A percentile compares a stretch with the other conserved stretches of the same genome.
These are phyloP conservation scores for Himalopsyche tibetana DNA, from an alignment of 2,888 invertebrate species.

Conservation along the genomic window DNA sequence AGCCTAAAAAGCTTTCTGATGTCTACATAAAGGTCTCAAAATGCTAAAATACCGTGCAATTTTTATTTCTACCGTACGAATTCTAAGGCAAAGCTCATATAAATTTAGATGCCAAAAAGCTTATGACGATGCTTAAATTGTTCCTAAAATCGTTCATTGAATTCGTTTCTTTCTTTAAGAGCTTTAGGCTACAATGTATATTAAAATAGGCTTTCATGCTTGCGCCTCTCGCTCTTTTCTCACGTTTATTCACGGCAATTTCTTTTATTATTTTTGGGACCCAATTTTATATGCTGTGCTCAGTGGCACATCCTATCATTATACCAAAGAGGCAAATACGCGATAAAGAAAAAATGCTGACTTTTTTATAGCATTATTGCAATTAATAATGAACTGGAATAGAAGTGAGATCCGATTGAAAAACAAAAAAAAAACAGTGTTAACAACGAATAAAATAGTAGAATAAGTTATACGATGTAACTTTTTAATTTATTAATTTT, in stretches of 20 bases:
- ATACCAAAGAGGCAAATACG: background rate
- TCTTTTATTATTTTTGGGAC: conserved; percentile 55
- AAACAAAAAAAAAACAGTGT: too few relatives aligned
- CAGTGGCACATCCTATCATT: background rate
- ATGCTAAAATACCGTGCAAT: conserved; percentile 17
- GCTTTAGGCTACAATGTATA: conserved; percentile 34
- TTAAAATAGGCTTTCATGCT: conserved; percentile 15
- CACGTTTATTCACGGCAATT: conserved; percentile 49
- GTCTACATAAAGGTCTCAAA: conserved; percentile 8
- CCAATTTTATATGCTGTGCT: conserved; percentile 27
- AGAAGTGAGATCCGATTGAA: too few relatives aligned
- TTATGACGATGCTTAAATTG: conserved; percentile 30
- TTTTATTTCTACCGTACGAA: conserved; percentile 30
- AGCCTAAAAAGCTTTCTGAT: background rate
- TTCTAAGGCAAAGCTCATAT: conserved; percentile 30
- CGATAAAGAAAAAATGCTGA: too few relatives aligned
- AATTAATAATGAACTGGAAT: too few relatives aligned
- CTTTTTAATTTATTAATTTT: too few relatives aligned
- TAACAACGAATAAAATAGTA: too few relatives aligned
- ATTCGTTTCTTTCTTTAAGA: conserved; percentile 27
- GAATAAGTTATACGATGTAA: too few relatives aligned
- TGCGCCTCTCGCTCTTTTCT: conserved; percentile 31
- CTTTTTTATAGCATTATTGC: too few relatives aligned
- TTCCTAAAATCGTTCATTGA: conserved; percentile 34
- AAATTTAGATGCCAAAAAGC: conserved; percentile 26